Base-by-base conservation (phyloP, 2,797 vertebrate genomes). In the Gymnoscopelus braueri region DNA sequence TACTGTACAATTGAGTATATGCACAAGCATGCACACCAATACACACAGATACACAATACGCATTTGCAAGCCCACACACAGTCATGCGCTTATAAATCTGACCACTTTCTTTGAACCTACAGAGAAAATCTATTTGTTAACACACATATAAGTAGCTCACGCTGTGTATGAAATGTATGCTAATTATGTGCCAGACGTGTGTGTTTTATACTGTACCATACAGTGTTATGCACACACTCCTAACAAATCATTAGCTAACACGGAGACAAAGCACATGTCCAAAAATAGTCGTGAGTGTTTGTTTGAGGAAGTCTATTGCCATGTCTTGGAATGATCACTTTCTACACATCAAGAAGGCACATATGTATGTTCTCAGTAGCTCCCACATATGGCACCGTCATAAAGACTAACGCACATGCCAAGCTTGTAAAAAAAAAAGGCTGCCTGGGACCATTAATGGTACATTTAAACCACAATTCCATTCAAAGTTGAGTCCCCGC, bases 361-460 rank as follows among this genome's bases (percentile, higher is more conserved):
- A 56, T 53, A 53, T 55, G 64, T 35, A 65, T 14, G 48, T 55
- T 57, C 49, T 59, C 60, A 70, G 75, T 44, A 59, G 67, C 59
- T 61, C 44, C 29, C 76, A 60, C 81, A 89, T 83, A 81, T 81
- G 85, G 74, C 75, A 73, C 44, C 65, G 61, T 80, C 76, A 69
- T 82, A 77, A 84, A 53, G 62, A 68, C 74, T 71, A 29, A 79
- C 63, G 26, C 44, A 53, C 64, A 74, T 72, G 51, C 26, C 71
- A 74, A 73, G 60, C 60, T 55, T 69, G 44, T 32, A 47, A 63
- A 57, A 67, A 57, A 47, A 63, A 57, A 67, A 57, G 64, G 51
- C 50, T 58, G 47, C 24, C 72, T 47, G 26, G 63, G 66, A 63
- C 48, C 53, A 24, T 63, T 77, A 71, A 67, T 76, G 59, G 55